A percentile compares a stretch with the other conserved stretches of the same genome.
phyloP scores from a whole-genome alignment of 2,113 vertebrate genomes.

The Ophthalmotilapia sp. region DNA sequence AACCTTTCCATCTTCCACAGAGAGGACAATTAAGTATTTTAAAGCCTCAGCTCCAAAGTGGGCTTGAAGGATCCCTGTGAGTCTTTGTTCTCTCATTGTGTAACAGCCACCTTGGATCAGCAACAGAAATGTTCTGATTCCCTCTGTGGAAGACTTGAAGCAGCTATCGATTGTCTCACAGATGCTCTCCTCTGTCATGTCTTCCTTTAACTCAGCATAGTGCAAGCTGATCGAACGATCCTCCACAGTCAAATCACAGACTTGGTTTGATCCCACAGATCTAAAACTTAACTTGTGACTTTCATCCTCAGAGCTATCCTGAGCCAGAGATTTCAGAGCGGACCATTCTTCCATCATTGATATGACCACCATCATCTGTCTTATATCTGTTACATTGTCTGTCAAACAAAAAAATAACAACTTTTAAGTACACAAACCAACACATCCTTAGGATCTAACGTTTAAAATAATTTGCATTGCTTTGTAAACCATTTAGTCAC shows the following conservation, averaged over 20 bases:
- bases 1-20: slow-evolving; percentile 13
- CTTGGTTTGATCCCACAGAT: not conserved
- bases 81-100: not conserved
- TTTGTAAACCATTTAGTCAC: not conserved
- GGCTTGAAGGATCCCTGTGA: slow-evolving; percentile 13
- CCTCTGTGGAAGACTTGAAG: not conserved
- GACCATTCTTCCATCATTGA: slow-evolving; percentile 6
- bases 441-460: not conserved
- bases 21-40: slow-evolving; percentile 14
- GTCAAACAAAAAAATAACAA: not conserved
- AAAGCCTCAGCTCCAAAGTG: slow-evolving; percentile 18
- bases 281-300: not conserved
- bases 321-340: not conserved
- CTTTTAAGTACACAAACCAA: not conserved
- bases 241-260: not conserved
- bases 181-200: not conserved
- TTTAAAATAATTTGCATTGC: not conserved
- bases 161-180: not conserved
- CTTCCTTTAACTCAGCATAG: not conserved
- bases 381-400: not conserved
- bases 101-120: slow-evolving; percentile 27
- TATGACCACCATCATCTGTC: slow-evolving; percentile 12
- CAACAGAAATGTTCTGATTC: slow-evolving; percentile 9
- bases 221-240: not conserved
- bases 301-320: not conserved